Conservation (phyloP, 2,113 vertebrate genomes). For the Dunckerocampus dactyliophorus region DNA sequence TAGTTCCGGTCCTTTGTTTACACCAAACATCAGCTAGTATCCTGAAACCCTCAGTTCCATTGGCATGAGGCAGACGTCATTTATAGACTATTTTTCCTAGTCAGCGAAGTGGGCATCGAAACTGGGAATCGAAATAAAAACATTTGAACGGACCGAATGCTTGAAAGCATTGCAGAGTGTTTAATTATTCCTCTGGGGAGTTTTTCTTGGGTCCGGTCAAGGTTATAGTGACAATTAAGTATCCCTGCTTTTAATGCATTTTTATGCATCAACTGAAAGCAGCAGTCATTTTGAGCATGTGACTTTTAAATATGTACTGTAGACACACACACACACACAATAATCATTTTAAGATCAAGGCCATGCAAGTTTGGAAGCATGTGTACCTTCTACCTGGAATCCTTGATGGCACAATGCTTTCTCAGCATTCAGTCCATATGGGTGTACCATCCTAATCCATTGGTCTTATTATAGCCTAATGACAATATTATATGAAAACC, state of each 20-base stretch:
- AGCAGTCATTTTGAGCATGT: neutral
- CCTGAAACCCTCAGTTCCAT: too few relatives aligned
- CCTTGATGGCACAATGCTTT: neutral
- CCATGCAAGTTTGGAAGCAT: neutral
- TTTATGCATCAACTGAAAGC: neutral
- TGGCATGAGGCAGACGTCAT: too few relatives aligned
- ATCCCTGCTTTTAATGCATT: neutral
- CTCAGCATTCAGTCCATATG: neutral
- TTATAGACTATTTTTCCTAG: too few relatives aligned
- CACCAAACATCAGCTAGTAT: too few relatives aligned
- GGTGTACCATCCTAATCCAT: neutral
- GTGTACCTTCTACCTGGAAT: neutral
- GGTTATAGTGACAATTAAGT: neutral
- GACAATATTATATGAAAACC: neutral
- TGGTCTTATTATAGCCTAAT: neutral
- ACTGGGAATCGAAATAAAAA: too few relatives aligned
- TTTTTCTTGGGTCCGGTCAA: neutral
- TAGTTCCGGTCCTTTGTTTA: too few relatives aligned
- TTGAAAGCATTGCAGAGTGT: neutral
- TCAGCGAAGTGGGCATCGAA: too few relatives aligned
- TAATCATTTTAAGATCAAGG: neutral
- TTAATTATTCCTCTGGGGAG: constrained; percentile 3
- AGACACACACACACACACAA: neutral
- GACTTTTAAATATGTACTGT: neutral
- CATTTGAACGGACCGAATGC: too few relatives aligned